Evolutionary conservation across 2,797 vertebrate species (phyloP).

Genomic region (Ammospiza maritima): DNA sequence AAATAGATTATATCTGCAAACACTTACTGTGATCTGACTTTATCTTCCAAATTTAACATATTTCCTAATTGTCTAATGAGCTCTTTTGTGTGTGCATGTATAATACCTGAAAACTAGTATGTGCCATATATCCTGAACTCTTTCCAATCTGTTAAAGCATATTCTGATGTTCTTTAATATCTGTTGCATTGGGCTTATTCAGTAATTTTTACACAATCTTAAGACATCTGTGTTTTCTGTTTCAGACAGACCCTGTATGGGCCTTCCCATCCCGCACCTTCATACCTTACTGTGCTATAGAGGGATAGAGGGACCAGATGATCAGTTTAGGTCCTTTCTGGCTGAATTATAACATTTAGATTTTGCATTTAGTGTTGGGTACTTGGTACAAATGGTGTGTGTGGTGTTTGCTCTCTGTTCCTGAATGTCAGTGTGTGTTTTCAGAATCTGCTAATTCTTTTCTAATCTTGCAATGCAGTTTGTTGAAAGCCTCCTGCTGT

Average conservation of each 20-base stretch:
- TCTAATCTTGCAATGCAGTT: not conserved
- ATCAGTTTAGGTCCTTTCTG: not conserved
- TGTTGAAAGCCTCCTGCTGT: not conserved
- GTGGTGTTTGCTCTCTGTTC: not conserved
- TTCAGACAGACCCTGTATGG: not conserved
- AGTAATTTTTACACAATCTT: not conserved
- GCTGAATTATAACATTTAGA: not conserved
- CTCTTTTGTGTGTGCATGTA: not conserved
- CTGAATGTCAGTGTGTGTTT: not conserved
- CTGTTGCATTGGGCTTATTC: not conserved
- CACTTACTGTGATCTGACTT: not conserved
- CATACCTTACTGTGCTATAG: not conserved
- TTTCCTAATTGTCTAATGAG: not conserved
- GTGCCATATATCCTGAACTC: not conserved
- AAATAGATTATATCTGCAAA: not conserved
- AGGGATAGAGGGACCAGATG: not conserved
- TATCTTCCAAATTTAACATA: not conserved
- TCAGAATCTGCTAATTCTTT: not conserved
- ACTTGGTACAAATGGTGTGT: not conserved
- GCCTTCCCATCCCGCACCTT: not conserved
- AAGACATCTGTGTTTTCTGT: not conserved
- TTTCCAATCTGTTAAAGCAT: not conserved
- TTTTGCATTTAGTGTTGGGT: not conserved
- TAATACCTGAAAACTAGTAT: not conserved
- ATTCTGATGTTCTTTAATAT: not conserved